Evolutionary conservation across 2,888 invertebrate species (phyloP).

Genomic region (Campoplex capitator): DNA sequence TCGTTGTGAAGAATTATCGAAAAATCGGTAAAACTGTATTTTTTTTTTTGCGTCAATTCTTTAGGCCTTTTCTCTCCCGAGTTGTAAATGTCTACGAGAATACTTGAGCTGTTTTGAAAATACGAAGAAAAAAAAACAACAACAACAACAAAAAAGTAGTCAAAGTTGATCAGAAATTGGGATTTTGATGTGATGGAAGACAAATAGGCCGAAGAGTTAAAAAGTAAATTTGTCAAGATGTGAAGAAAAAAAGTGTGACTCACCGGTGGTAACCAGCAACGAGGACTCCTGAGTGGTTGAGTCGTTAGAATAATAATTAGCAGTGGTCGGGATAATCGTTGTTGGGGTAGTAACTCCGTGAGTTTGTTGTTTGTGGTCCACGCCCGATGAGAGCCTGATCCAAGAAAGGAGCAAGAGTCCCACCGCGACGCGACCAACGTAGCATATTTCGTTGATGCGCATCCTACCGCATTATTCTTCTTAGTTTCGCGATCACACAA

Average conservation of each 20-base stretch:
- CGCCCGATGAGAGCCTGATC: constrained; percentile 68
- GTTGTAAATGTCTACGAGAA: no score
- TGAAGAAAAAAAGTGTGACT: constrained; percentile 15
- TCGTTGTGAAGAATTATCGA: background rate
- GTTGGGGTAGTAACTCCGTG: constrained; percentile 34
- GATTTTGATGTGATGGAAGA: background rate
- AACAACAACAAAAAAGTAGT: no score
- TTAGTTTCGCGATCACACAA: constrained; percentile 41
- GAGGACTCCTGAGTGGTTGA: constrained; percentile 23
- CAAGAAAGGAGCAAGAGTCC: constrained; percentile 75
- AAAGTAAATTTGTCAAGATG: background rate
- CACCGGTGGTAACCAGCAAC: constrained; percentile 29
- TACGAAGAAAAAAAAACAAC: background rate
- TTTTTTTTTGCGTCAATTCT: background rate
- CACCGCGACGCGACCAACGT: constrained; percentile 74
- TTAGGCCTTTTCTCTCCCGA: background rate
- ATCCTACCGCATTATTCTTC: constrained; percentile 81
- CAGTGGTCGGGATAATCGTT: constrained; percentile 21
- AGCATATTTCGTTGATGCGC: constrained; percentile 78
- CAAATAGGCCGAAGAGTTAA: background rate
- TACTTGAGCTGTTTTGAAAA: no score
- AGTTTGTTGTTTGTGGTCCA: constrained; percentile 64
- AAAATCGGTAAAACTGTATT: background rate
- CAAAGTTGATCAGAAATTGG: background rate
- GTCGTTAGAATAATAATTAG: constrained; percentile 3